Evolutionary conservation across 2,113 vertebrate species (phyloP).

Genomic region (Amphiprion ocellaris): DNA sequence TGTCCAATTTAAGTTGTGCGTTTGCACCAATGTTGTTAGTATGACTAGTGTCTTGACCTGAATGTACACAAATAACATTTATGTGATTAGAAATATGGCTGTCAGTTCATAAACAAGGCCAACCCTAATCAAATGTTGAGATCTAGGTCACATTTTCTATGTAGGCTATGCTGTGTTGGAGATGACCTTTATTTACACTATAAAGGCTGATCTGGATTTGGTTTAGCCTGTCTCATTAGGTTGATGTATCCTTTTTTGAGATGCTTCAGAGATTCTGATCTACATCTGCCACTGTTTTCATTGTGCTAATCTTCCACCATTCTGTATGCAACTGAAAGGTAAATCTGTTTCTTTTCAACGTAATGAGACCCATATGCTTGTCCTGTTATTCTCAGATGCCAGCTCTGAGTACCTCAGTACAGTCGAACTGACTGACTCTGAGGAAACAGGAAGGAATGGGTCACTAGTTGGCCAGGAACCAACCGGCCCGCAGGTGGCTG

Average conservation of each 20-base stretch:
- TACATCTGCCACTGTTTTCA: slow-evolving; percentile 47
- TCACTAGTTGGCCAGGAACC: slow-evolving; percentile 61
- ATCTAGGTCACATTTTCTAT: slow-evolving; percentile 65
- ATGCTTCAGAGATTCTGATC: slow-evolving; percentile 25
- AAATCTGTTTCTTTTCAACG: slow-evolving; percentile 25
- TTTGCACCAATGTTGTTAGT: not conserved
- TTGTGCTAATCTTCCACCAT: slow-evolving; percentile 8
- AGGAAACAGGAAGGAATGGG: slow-evolving; percentile 84
- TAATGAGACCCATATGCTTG: slow-evolving; percentile 36
- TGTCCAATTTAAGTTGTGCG: too few relatives aligned
- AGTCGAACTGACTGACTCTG: slow-evolving; percentile 88
- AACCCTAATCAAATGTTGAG: slow-evolving; percentile 43
- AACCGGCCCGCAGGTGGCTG: slow-evolving; percentile 70
- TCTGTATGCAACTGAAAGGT: slow-evolving; percentile 9
- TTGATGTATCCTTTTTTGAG: slow-evolving; percentile 49
- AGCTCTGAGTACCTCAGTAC: slow-evolving; percentile 90
- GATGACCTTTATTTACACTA: slow-evolving; percentile 37
- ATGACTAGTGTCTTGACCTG: not conserved
- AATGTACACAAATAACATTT: slow-evolving; percentile 4
- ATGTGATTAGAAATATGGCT: not conserved
- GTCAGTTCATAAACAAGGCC: slow-evolving; percentile 22
- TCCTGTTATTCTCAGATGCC: slow-evolving; percentile 82
- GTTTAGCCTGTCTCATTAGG: slow-evolving; percentile 20
- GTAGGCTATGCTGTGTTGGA: slow-evolving; percentile 25
- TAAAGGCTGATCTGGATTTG: slow-evolving; percentile 54